Conservation (phyloP, 2,888 invertebrate species). For the Polyploca ridens region DNA sequence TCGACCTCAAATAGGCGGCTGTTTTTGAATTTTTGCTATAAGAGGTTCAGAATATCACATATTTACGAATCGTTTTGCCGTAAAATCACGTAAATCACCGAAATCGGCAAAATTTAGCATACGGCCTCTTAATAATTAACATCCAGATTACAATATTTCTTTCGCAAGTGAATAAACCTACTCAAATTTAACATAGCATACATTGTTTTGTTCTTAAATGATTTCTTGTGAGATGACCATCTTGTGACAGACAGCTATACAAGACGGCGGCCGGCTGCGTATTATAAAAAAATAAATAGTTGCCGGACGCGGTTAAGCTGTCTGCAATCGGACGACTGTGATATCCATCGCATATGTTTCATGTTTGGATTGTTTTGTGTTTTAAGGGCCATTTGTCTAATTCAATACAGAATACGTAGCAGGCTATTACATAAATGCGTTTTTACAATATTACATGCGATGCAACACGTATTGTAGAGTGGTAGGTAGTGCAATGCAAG, state of each 20-base stretch:
- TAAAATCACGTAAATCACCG: no score
- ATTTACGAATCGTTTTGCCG: no score
- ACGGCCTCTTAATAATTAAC: no score
- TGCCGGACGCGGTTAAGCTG: slow-evolving; percentile 18
- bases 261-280: slow-evolving; percentile 24
- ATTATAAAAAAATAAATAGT: slow-evolving; percentile 31
- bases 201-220: neutral
- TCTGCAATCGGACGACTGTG: slow-evolving; percentile 17
- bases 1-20: no score
- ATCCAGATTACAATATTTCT: neutral
- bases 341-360: neutral
- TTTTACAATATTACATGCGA: no score
- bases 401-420: neutral
- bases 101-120: no score
- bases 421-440: neutral
- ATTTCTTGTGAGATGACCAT: slow-evolving; percentile 13
- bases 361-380: neutral
- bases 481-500: no score
- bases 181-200: no score
- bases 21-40: no score
- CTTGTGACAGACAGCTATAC: slow-evolving; percentile 30
- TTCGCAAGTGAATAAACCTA: neutral
- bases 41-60: no score
- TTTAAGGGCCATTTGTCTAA: neutral
- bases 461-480: no score